Evolutionary conservation across 2,113 vertebrate species (phyloP), one percentile per base, ranked within the genome.

Genomic region (Gallinago paraguaiae): DNA sequence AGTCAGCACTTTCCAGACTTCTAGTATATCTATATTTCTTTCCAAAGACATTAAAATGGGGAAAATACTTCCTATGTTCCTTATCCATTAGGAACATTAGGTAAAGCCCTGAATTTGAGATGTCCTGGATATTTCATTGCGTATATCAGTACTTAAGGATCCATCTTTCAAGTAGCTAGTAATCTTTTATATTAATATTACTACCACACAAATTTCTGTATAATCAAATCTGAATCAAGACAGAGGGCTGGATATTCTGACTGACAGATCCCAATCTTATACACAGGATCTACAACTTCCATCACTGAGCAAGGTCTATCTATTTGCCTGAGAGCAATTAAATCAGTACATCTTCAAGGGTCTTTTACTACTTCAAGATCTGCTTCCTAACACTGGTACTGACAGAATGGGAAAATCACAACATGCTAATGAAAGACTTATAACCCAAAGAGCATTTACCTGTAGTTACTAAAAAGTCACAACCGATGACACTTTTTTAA

Each of bases 141-240:
- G 59, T 56, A 45, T 31, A 28, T 88, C 82, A 92, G 54, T 88
- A 78, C 33, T 48, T 71, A 53, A 83, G 60, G 30, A 81, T 68
- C 56, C 45, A 50, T 60, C 56, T 78, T 92, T 74, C 72, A 90
- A 86, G 76, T 43, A 19, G 2, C 18, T 86, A 71, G 81, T 81
- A 92, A 90, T 56, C 31, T 86, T 94, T 75, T 64, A 84, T 48
- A 68, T 74, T 1, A 5, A 59, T 64, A 88, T 67, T 92, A 71
- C 43, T 77, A 60, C 35, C 22, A 11, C 54, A 70, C 16, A 61
- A 69, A 79, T 72, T 90, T 89, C 85, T 72, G 17, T 64, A 68
- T 82, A 83, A 92, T 92, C n/a, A 96, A 90, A 88, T 90, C 85
- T 81, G 59, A 96, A 94, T 90, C 71, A 95, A 92, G 93, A 63